A percentile compares a stretch with the other conserved stretches of the same genome.
phyloP scores from a whole-genome alignment of 1,140 invertebrate genomes.

The Berghia stephanieae region DNA sequence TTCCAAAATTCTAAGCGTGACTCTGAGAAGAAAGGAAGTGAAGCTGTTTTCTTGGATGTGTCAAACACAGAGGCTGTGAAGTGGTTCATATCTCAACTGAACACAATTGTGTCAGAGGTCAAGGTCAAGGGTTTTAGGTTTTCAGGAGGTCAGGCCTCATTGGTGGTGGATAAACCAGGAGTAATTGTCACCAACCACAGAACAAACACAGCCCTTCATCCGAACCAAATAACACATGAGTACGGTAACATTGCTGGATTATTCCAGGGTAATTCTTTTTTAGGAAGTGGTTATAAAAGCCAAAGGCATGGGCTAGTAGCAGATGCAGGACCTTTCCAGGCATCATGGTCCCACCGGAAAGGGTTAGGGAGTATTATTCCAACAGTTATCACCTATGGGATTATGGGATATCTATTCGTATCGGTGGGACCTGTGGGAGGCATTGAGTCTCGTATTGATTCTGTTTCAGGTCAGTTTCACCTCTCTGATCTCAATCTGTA shows the following conservation, averaged over 20 bases:
- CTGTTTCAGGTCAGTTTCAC: slow-evolving; percentile 67
- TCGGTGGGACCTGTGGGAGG: slow-evolving; percentile 94
- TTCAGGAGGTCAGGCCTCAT: slow-evolving; percentile 40
- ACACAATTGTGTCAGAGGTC: slow-evolving; percentile 67
- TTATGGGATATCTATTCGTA: slow-evolving; percentile 86
- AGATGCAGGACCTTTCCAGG: slow-evolving; percentile 86
- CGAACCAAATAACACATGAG: slow-evolving; percentile 38
- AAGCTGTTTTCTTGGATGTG: slow-evolving; percentile 68
- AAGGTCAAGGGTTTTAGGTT: slow-evolving; percentile 42
- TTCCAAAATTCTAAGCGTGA: neutral
- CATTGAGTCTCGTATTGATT: slow-evolving; percentile 72
- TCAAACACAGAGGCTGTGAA: slow-evolving; percentile 76
- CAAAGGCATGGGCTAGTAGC: slow-evolving; percentile 83
- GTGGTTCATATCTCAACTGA: slow-evolving; percentile 65
- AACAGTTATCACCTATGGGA: slow-evolving; percentile 82
- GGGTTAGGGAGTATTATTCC: slow-evolving; percentile 77
- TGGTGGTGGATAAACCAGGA: neutral
- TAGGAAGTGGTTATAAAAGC: slow-evolving; percentile 80
- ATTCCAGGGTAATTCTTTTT: slow-evolving; percentile 50
- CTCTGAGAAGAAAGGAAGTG: slow-evolving; percentile 16
- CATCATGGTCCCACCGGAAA: slow-evolving; percentile 80
- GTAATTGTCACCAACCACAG: neutral
- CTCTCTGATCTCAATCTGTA: slow-evolving; percentile 34
- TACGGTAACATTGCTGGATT: slow-evolving; percentile 41
- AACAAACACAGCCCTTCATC: slow-evolving; percentile 49